Conservation (phyloP, 2,888 invertebrate genomes). For the Thelaira solivaga region DNA sequence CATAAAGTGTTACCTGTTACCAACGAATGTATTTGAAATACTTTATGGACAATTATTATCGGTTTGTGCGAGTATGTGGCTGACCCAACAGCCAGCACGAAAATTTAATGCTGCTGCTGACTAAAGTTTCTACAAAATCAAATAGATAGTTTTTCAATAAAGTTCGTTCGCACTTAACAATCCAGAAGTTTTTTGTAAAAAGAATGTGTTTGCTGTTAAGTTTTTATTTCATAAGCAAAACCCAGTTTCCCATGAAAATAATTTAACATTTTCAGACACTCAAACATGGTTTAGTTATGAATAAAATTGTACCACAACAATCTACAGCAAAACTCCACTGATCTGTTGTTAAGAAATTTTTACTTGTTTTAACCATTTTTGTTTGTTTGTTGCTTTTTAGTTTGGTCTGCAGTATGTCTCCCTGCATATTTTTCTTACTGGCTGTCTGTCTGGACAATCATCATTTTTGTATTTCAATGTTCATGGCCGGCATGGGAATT, state of each 20-base stretch:
- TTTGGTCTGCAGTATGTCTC: too few species aligned
- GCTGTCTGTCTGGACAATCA: neutral
- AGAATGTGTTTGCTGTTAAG: neutral
- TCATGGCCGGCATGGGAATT: slow-evolving; percentile 72
- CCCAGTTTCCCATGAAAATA: slow-evolving; percentile 41
- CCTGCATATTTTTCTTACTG: too few species aligned
- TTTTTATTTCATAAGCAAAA: neutral
- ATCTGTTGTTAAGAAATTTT: neutral
- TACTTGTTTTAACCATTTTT: neutral
- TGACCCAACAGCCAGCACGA: neutral
- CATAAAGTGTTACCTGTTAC: slow-evolving; percentile 34
- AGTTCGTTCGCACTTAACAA: neutral
- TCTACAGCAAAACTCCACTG: neutral
- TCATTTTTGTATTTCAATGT: slow-evolving; percentile 19
- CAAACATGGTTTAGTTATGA: slow-evolving; percentile 57
- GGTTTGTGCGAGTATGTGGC: neutral
- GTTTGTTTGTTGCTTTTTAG: neutral
- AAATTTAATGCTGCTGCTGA: slow-evolving; percentile 1
- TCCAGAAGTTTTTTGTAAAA: neutral
- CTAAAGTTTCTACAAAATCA: slow-evolving; percentile 30
- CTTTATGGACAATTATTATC: neutral
- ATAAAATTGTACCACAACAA: slow-evolving; percentile 51
- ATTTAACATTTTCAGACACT: slow-evolving; percentile 41
- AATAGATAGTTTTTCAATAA: slow-evolving; percentile 28
- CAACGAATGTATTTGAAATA: slow-evolving; percentile 8